Evolutionary conservation across 2,113 vertebrate species (phyloP), one percentile per base, ranked within the genome.

Genomic region (Atherinomorus stipes): DNA sequence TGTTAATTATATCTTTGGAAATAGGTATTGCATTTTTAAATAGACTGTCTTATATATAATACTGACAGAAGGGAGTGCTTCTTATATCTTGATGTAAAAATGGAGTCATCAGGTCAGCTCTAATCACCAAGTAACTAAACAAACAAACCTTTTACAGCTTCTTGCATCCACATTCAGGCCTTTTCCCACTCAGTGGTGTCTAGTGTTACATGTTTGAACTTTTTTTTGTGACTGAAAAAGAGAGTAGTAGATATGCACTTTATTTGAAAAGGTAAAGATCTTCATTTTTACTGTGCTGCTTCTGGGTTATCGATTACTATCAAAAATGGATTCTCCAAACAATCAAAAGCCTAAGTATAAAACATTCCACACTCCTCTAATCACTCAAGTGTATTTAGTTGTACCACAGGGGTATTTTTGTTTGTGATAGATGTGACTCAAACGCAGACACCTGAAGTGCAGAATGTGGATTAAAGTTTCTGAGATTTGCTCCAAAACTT

Each of bases 221-320:
- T 82, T 51, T 53, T 38, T 74, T 71, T 76, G 76, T 84, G 66
- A 64, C 65, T 85, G 80, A 72, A 71, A 71, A 67, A 75, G 81
- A 80, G 56, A 83, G 68, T 89, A 78, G 82, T 90, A 71, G 67
- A 84, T 85, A 92, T 90, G 94, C 93, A 94, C 94, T 95, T 95
- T 95, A 94, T 93, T 93, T 91, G 23, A 61, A 34, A 34, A 76
- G 80, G 74, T 70, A 53, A 76, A 57, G 51, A 80, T 71, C 69
- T 64, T 78, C 3, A 77, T 85, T 81, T n/a, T 84, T 66, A 64
- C 86, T 65, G 53, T 87, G 81, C 84, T 85, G 69, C 89, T 85
- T 85, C 76, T 87, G 85, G 81, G 67, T 88, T 83, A 76, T 75
- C 71, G 76, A 63, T 64, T 80, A 68, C 83, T 88, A 83, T 85